Evolutionary conservation across 2,888 invertebrate species (phyloP).

Genomic region (Trimorus sp.): DNA sequence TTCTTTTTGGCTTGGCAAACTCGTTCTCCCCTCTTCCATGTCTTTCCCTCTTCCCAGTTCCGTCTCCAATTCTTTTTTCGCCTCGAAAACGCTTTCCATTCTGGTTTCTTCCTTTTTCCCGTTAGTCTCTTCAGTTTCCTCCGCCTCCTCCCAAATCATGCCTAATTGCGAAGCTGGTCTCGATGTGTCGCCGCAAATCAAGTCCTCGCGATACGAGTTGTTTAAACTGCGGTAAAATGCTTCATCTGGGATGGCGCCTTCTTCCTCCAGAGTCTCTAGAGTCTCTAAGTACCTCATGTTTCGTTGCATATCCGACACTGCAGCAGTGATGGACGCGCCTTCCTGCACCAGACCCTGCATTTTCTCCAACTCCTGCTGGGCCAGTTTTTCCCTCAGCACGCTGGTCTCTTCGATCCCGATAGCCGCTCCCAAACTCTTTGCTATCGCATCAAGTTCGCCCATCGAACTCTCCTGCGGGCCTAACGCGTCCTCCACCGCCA

Average conservation of each 20-base stretch:
- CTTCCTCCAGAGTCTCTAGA: constrained; percentile 83
- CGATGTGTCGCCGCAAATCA: constrained; percentile 85
- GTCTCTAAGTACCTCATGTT: constrained; percentile 77
- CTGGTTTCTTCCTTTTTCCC: constrained; percentile 77
- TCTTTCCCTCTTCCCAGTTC: constrained; percentile 65
- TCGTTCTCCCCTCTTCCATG: constrained; percentile 70
- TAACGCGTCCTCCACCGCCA: constrained; percentile 73
- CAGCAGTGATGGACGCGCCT: constrained; percentile 71
- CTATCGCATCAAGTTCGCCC: constrained; percentile 78
- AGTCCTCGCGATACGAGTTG: constrained; percentile 92
- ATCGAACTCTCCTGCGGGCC: constrained; percentile 74
- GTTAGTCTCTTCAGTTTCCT: constrained; percentile 86
- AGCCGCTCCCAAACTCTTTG: constrained; percentile 77
- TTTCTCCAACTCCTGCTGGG: constrained; percentile 77
- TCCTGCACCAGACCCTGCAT: constrained; percentile 77
- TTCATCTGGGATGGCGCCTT: constrained; percentile 88
- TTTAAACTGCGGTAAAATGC: constrained; percentile 94
- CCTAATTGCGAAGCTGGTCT: constrained; percentile 89
- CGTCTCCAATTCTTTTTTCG: constrained; percentile 22
- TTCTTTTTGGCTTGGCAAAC: constrained; percentile 74
- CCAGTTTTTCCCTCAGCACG: constrained; percentile 76
- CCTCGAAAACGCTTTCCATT: constrained; percentile 66
- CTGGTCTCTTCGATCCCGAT: constrained; percentile 78
- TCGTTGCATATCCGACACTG: constrained; percentile 76
- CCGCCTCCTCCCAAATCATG: constrained; percentile 94